A percentile compares a stretch with the other conserved stretches of the same genome.
Conservation (phyloP, 2,888 invertebrate species). For the Caenorhabditis zanzibari region DNA sequence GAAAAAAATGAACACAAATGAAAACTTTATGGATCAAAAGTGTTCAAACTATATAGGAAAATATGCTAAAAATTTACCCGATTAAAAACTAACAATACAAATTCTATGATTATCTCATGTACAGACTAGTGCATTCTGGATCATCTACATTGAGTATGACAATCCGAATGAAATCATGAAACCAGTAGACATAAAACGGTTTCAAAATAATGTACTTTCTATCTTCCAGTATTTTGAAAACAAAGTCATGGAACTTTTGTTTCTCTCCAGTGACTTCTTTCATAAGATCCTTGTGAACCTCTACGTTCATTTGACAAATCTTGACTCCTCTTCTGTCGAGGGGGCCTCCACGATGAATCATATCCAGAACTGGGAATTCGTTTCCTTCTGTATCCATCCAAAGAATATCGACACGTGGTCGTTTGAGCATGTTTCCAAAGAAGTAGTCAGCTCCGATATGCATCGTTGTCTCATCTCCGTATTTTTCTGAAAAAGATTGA, state of each 20-base stretch:
- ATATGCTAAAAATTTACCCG: conserved; percentile 17
- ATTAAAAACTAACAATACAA: background rate
- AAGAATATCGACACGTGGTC: conserved; percentile 33
- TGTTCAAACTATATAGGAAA: no score
- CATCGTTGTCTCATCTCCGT: conserved; percentile 42
- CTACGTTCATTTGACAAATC: conserved; percentile 55
- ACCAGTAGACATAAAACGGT: conserved; percentile 42
- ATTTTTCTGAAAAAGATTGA: conserved; percentile 10
- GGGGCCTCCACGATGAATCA: conserved; percentile 34
- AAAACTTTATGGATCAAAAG: no score
- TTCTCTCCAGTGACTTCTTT: conserved; percentile 31
- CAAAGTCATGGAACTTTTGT: conserved; percentile 47
- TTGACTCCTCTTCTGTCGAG: conserved; percentile 40
- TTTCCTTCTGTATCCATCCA: conserved; percentile 58
- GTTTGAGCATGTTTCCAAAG: conserved; percentile 38
- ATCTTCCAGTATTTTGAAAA: conserved; percentile 38
- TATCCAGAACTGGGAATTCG: conserved; percentile 45
- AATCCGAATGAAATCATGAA: conserved; percentile 47
- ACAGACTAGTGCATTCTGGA: conserved; percentile 45
- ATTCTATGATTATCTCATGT: conserved; percentile 5
- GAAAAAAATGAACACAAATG: no score
- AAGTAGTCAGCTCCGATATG: conserved; percentile 55
- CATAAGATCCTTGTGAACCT: conserved; percentile 42
- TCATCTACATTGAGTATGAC: conserved; percentile 48
- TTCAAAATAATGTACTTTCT: conserved; percentile 49